These are phyloP conservation scores for Thymelicus acteon DNA, from an alignment of 2,888 invertebrate genomes.

Conservation along the genomic window DNA sequence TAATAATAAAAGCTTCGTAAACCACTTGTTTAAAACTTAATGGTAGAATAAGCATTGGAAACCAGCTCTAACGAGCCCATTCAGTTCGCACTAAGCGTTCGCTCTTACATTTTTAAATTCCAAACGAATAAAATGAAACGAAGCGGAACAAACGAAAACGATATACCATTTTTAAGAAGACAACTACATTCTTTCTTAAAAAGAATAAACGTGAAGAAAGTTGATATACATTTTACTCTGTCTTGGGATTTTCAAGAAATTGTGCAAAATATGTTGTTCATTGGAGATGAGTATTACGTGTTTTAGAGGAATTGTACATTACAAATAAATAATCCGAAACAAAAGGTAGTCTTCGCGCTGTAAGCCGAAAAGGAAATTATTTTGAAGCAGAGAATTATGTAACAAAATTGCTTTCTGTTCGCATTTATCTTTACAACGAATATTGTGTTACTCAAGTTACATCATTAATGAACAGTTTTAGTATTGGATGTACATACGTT, in stretches of 20 bases:
- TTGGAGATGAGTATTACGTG: conserved; percentile 6
- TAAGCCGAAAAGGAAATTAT: conserved; percentile 28
- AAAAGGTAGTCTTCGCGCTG: background rate
- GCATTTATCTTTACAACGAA: background rate
- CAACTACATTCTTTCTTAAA: conserved; percentile 21
- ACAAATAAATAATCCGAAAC: conserved; percentile 23
- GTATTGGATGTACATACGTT: too few species aligned
- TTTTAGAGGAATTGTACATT: conserved; percentile 4
- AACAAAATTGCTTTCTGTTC: conserved; percentile 18
- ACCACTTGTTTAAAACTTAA: conserved; percentile 1
- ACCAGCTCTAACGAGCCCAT: conserved; percentile 16
- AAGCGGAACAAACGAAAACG: conserved; percentile 24
- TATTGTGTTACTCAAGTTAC: background rate
- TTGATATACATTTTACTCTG: conserved; percentile 15
- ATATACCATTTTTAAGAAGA: conserved; percentile 26
- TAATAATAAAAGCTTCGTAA: background rate
- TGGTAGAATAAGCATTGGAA: conserved; percentile 15
- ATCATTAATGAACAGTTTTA: background rate
- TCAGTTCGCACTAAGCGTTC: conserved; percentile 19
- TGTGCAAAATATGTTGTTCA: conserved; percentile 11
- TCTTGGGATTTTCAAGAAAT: conserved; percentile 18
- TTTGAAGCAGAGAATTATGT: conserved; percentile 8
- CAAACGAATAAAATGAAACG: conserved; percentile 23
- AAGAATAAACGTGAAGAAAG: conserved; percentile 18
- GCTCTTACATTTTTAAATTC: conserved; percentile 27